phyloP scores from a whole-genome alignment of 2,797 vertebrate genomes.

The Thaleichthys pacificus region DNA sequence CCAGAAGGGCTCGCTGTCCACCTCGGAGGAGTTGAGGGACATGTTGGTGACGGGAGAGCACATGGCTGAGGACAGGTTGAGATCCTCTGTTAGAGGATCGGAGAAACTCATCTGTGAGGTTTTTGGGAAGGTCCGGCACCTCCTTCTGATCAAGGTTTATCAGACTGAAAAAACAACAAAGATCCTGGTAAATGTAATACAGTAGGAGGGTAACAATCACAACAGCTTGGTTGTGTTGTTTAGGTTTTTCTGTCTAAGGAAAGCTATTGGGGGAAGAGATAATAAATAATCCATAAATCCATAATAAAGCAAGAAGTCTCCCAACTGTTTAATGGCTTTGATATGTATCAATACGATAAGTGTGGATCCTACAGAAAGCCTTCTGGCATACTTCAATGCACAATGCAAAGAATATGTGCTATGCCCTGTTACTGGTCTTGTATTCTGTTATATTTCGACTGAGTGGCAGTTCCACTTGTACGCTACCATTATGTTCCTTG shows the following conservation, averaged over 20 bases:
- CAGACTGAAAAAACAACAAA: constrained; percentile 33
- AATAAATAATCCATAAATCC: no score
- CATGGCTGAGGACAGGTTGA: constrained; percentile 1
- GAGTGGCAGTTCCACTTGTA: constrained; percentile 2
- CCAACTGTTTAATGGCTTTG: not conserved
- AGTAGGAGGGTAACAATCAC: not conserved
- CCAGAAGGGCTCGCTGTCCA: constrained; percentile 37
- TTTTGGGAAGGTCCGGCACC: constrained; percentile 8
- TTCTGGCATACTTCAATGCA: not conserved
- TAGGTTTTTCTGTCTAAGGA: no score
- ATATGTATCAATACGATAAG: not conserved
- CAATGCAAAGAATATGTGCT: not conserved
- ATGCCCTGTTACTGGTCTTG: not conserved
- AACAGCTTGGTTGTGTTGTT: no score
- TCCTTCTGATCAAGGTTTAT: not conserved
- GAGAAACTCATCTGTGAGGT: constrained; percentile 52
- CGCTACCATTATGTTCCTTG: constrained; percentile 2
- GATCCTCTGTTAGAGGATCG: constrained; percentile 27
- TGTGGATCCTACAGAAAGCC: no score
- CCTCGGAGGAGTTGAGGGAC: not conserved
- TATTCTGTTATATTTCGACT: no score
- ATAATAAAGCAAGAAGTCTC: not conserved
- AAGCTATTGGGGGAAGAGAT: no score
- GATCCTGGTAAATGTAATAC: not conserved
- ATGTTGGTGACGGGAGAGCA: not conserved